Evolutionary conservation across 2,113 vertebrate genomes (phyloP).

Genomic region (Cathartes aura): DNA sequence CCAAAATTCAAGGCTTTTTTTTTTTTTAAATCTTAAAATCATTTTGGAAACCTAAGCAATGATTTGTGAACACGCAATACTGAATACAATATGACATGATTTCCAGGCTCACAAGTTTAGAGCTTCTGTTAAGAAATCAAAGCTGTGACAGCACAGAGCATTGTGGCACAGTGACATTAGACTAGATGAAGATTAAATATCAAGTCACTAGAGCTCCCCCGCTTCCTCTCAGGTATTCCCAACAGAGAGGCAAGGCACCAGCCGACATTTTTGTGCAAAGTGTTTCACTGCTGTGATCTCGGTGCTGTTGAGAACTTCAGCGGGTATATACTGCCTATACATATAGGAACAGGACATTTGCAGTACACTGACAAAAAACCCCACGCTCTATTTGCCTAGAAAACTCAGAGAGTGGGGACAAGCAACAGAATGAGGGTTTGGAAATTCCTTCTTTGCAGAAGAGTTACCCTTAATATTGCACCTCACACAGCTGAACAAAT

Average conservation of each 20-base stretch:
- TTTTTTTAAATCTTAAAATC: not conserved
- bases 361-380: not conserved
- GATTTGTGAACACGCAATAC: rapidly evolving
- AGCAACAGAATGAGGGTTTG: not conserved
- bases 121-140: not conserved
- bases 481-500: not conserved
- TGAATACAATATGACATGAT: not conserved
- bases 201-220: not conserved
- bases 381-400: not conserved
- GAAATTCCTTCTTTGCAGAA: not conserved
- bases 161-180: not conserved
- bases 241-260: not conserved
- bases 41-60: not conserved
- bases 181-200: not conserved
- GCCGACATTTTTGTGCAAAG: not conserved
- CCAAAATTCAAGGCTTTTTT: not conserved
- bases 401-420: not conserved
- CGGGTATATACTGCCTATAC: rapidly evolving
- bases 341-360: not conserved
- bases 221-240: not conserved
- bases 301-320: not conserved
- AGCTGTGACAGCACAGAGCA: not conserved
- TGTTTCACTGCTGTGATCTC: not conserved
- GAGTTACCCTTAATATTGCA: not conserved
- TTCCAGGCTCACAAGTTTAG: not conserved